A percentile compares a stretch with the other conserved stretches of the same genome.
Evolutionary conservation across 2,888 invertebrate genomes (phyloP).

Genomic region (Amphiduros pacificus): DNA sequence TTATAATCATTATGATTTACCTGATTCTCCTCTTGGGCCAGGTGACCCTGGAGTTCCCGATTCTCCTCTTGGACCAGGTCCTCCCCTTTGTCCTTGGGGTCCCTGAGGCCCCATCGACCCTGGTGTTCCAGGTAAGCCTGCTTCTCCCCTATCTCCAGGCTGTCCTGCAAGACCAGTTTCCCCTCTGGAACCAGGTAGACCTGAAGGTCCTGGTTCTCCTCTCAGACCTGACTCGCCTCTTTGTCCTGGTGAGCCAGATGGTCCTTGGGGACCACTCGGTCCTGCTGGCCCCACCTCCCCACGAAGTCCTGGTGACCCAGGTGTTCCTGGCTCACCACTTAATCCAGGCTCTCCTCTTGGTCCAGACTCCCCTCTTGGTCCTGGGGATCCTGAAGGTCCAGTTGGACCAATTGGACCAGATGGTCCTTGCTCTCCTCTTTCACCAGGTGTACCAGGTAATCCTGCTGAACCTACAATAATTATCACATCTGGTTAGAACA

Average conservation of each 20-base stretch:
- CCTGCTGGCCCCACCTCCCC: constrained; percentile 27
- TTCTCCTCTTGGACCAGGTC: constrained; percentile 5
- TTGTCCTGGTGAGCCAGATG: constrained; percentile 19
- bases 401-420: constrained; percentile 19
- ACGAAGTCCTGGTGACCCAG: constrained; percentile 9
- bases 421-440: constrained; percentile 18
- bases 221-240: constrained; percentile 8
- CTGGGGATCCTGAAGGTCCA: constrained; percentile 20
- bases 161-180: constrained; percentile 19
- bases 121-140: constrained; percentile 2
- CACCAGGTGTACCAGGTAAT: constrained; percentile 8
- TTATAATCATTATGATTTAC: too few relatives aligned
- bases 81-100: constrained; percentile 15
- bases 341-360: constrained; percentile 9
- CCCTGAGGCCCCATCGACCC: constrained; percentile 9
- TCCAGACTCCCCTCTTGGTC: constrained; percentile 22
- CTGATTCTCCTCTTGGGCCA: constrained; percentile 28
- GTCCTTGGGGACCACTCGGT: constrained; percentile 18
- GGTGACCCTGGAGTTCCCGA: constrained; percentile 9
- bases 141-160: constrained; percentile 10
- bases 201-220: constrained; percentile 15
- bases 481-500: too few relatives aligned
- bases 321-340: constrained; percentile 3
- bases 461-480: constrained; percentile 23
- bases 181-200: constrained; percentile 13